Base-by-base conservation (phyloP, 2,888 invertebrate genomes). In the Cephus runcator region DNA sequence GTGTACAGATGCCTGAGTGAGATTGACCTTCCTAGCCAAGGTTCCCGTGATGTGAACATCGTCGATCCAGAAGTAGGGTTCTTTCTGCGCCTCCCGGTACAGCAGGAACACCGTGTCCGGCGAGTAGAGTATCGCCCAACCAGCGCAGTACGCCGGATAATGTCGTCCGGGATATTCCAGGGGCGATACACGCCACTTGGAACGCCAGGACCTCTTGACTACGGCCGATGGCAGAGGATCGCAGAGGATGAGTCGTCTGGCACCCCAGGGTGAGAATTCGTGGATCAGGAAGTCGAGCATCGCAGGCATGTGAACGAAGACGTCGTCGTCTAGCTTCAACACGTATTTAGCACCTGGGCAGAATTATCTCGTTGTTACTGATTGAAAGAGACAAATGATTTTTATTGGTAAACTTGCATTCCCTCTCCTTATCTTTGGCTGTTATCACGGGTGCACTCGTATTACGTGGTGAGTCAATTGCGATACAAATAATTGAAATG, bases 21-120 rank as follows among this genome's bases (percentile, higher is more conserved):
- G 87, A 82, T 94, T 93, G 12, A 93, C 91, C 86, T 93, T 93
- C 82, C 93, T 91, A 0, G 94, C 94, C 77, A 95, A 88, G 0
- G 94, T 92, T 34, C 96, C 97, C 0, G 97, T 96, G 69, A 97
- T 93, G 86, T 95, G 96, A 68, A 96, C 96, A 90, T 97, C 97
- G 88, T 97, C 97, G 75, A 97, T 95, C 97, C 97, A 97, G 92
- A 97, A 96, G 88, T 95, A 96, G 2, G 93, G 94, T 4, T 93
- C 91, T 11, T 90, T 92, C 85, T 95, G 94, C 1, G 95, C 95
- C 74, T 93, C 93, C 77, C 92, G 92, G 75, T 94, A 94, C 23
- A 95, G 90, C 36, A 92, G 91, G 79, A 92, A 92, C 30, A 93
- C 93, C 69, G 94, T 93, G 87, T 95, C 95, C 71, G 93, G 92